Evolutionary conservation across 2,113 vertebrate genomes (phyloP), one percentile per base, ranked within the genome.

Genomic region (Tyrannus savana): DNA sequence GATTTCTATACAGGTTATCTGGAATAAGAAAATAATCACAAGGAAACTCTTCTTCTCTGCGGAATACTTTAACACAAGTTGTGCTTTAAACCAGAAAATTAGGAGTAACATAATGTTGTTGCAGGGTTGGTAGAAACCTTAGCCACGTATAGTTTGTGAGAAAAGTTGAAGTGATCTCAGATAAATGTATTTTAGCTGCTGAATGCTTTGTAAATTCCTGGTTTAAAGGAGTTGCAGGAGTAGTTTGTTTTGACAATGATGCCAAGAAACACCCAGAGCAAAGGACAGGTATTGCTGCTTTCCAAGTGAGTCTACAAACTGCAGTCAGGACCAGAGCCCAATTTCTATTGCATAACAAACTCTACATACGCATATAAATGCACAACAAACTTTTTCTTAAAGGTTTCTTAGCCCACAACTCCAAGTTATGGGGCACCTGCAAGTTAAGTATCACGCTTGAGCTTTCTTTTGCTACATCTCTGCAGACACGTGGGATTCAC

Each of bases 251-350:
- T 55, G 35, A 12, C 25, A 31, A 41, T 46, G 18, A 55, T 33
- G 46, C 60, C 46, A 17, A 21, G 91, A 63, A 94, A 56, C 84
- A 62, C 63, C 11, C 76, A 46, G 68, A 87, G 68, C 50, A 31
- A 49, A 83, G 72, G 89, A 66, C 87, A 60, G 87, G 95, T 84
- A 49, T 12, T 73, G 46, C 93, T 62, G 68, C 93, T 83, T 89
- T 23, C 56, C 0, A 19, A 19, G 31, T 5, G n/a, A 19, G 14
- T 31, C 58, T 33, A 1, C 55, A 55, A 9, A 25, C 39, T 6
- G 1, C 5, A 5, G 21, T 2, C 60, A 37, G 78, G 62, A 9
- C 16, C 3, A 4, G 28, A 74, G 47, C 77, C 66, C 69, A 41
- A 41, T 41, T 41, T 41, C 39, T 41, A 66, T 13, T 58, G 71